phyloP scores from a whole-genome alignment of 2,113 vertebrate species.

The Calypte anna region DNA sequence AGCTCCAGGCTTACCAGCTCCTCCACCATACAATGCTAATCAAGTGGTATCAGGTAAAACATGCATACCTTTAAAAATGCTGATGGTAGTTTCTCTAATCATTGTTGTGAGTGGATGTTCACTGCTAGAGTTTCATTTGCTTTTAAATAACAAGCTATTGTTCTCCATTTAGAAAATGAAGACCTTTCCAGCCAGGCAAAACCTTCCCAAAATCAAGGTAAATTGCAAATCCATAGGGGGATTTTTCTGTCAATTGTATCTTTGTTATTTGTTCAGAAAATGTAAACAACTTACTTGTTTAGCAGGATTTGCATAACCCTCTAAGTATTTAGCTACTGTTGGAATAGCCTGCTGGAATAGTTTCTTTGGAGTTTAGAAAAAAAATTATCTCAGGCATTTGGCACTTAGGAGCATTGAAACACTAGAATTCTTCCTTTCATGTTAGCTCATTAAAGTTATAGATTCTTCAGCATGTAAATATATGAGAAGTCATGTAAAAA shows the following conservation, averaged over 20 bases:
- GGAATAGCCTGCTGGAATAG: neutral
- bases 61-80: neutral
- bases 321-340: neutral
- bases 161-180: conserved; percentile 77
- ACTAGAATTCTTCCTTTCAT: neutral
- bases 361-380: neutral
- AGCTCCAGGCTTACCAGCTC: conserved; percentile 87
- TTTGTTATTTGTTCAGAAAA: conserved; percentile 1
- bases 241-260: neutral
- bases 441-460: neutral
- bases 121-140: neutral
- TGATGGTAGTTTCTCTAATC: neutral
- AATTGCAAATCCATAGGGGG: conserved; percentile 35
- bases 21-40: conserved; percentile 86
- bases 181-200: conserved; percentile 77
- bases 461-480: neutral
- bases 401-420: neutral
- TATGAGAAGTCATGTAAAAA: neutral
- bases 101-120: neutral
- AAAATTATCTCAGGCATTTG: neutral
- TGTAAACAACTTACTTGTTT: neutral
- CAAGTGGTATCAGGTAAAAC: conserved; percentile 88
- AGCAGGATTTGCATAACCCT: neutral
- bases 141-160: conserved; percentile 41
- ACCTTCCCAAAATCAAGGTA: conserved; percentile 79